phyloP scores from a whole-genome alignment of 2,888 invertebrate species.

The Clostera curtula region DNA sequence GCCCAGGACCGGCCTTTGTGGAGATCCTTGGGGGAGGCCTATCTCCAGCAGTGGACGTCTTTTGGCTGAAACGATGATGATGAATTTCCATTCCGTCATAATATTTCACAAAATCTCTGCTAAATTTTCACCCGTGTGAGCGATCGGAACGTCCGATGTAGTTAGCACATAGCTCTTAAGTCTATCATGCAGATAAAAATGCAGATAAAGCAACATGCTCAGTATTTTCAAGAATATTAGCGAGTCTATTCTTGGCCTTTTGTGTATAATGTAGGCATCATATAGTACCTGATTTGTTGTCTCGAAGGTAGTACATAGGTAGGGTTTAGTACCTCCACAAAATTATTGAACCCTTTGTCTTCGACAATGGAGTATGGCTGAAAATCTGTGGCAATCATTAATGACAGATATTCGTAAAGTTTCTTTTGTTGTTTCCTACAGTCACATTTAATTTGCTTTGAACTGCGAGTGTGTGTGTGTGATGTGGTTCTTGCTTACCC shows the following conservation, averaged over 20 bases:
- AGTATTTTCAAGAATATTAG: background rate
- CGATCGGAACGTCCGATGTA: constrained; percentile 2
- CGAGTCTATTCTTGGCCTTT: background rate
- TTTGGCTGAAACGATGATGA: background rate
- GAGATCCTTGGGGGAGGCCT: no score
- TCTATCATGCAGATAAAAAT: background rate
- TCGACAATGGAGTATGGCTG: constrained; percentile 6
- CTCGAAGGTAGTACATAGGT: constrained; percentile 2
- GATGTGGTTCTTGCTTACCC: no score
- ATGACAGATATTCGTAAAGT: constrained; percentile 1
- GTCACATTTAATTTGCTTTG: no score
- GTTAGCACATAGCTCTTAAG: background rate
- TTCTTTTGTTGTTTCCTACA: no score
- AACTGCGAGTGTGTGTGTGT: no score
- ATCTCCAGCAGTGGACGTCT: no score
- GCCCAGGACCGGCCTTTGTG: no score
- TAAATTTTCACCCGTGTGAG: constrained; percentile 2
- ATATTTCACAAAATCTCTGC: constrained; percentile 1
- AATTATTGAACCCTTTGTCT: constrained; percentile 4
- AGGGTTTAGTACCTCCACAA: constrained; percentile 3
- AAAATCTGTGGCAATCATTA: constrained; percentile 4
- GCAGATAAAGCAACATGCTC: constrained; percentile 1
- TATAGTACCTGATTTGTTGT: constrained; percentile 1
- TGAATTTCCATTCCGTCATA: constrained; percentile 3
- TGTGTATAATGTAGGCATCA: background rate